These are phyloP conservation scores for Drosophila paracracens DNA, from an alignment of 2,888 invertebrate genomes.

Conservation along the genomic window DNA sequence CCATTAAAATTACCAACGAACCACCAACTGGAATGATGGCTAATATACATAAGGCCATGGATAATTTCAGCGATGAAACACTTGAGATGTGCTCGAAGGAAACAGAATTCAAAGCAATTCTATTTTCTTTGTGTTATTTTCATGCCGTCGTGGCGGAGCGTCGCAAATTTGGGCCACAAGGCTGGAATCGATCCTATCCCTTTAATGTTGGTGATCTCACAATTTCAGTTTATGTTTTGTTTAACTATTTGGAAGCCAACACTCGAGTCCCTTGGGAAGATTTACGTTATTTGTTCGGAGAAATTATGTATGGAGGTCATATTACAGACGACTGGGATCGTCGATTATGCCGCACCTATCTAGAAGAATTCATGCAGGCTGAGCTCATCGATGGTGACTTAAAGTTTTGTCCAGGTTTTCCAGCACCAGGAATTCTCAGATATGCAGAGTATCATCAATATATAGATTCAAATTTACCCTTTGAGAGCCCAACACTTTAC, in stretches of 20 bases:
- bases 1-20: constrained; percentile 1
- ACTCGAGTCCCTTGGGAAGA: constrained; percentile 97
- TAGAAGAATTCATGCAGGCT: constrained; percentile 88
- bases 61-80: constrained; percentile 93
- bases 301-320: constrained; percentile 99
- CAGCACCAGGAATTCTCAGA: constrained; percentile 95
- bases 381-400: constrained; percentile 1
- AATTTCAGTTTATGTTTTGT: constrained; percentile 95
- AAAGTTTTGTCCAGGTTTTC: constrained; percentile 2
- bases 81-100: constrained; percentile 97
- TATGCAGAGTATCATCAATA: constrained; percentile 94
- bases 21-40: constrained; percentile 1
- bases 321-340: constrained; percentile 99
- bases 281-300: constrained; percentile 96
- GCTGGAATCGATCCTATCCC: constrained; percentile 88
- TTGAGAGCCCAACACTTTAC: constrained; percentile 95
- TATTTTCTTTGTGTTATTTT: constrained; percentile 96
- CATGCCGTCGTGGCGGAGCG: constrained; percentile 97
- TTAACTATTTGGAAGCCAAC: constrained; percentile 95
- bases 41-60: background rate
- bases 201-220: constrained; percentile 95
- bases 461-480: constrained; percentile 93
- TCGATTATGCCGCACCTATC: constrained; percentile 92
- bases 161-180: constrained; percentile 90
- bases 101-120: constrained; percentile 95